Percentiles rank a stretch among this genome's conserved stretches.
phyloP scores from a whole-genome alignment of 2,113 vertebrate genomes.

The Microcebus tavaratra region DNA sequence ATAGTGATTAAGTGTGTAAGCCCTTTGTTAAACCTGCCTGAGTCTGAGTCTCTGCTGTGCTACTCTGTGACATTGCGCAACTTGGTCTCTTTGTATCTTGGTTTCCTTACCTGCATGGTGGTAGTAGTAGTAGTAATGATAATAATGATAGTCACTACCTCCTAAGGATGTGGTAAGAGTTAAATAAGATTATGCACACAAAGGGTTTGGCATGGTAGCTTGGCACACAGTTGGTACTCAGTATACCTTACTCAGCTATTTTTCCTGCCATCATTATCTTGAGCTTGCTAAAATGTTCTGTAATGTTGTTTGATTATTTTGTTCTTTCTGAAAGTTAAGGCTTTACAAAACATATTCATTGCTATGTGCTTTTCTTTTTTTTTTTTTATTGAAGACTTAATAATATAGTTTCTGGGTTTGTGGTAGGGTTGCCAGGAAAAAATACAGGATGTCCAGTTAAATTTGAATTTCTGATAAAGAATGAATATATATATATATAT shows the following conservation, averaged over 20 bases:
- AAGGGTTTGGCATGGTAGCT: not conserved
- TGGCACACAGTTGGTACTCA: not conserved
- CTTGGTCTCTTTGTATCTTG: not conserved
- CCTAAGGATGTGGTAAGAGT: not conserved
- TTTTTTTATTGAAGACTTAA: not conserved
- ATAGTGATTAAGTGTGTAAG: not conserved
- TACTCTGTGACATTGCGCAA: not conserved
- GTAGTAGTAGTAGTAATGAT: not conserved
- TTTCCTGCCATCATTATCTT: not conserved
- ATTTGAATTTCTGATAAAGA: conserved; percentile 49
- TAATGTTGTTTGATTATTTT: not conserved
- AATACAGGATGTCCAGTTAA: not conserved
- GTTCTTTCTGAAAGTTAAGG: conserved; percentile 40
- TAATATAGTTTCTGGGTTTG: conserved; percentile 1
- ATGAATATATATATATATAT: not conserved
- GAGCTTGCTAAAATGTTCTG: not conserved
- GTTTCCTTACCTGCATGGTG: conserved; percentile 16
- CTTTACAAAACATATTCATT: not conserved
- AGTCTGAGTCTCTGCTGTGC: not conserved
- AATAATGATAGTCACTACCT: not conserved
- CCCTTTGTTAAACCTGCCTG: not conserved
- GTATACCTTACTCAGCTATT: not conserved
- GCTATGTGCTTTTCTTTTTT: not conserved
- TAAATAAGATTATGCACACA: not conserved
- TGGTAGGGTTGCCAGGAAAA: not conserved